A percentile compares a stretch with the other conserved stretches of the same genome.
phyloP scores from a whole-genome alignment of 2,113 vertebrate genomes.

The Petroica traversi region DNA sequence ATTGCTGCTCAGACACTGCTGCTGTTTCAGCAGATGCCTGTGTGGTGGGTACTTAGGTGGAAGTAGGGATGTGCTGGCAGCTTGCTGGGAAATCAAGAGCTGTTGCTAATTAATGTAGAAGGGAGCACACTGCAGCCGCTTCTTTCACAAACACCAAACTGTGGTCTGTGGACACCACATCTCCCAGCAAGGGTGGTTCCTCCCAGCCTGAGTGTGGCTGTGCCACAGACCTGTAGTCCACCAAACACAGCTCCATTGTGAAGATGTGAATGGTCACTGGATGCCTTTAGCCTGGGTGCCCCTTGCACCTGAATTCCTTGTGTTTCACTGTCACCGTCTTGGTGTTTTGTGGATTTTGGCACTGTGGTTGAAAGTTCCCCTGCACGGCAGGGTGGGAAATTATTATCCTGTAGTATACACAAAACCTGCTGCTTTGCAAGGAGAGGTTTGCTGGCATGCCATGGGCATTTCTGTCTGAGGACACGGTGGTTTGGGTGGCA shows the following conservation, averaged over 20 bases:
- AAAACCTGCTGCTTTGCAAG: not conserved
- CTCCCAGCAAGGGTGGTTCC: not conserved
- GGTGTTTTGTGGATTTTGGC: constrained; percentile 21
- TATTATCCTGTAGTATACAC: not conserved
- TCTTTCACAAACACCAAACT: not conserved
- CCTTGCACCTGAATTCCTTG: not conserved
- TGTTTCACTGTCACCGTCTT: not conserved
- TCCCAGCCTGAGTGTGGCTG: not conserved
- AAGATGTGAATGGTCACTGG: constrained; percentile 8
- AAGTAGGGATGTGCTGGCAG: not conserved
- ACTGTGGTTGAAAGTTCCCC: not conserved
- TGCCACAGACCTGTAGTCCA: not conserved
- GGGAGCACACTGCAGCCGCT: not conserved
- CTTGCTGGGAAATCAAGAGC: not conserved
- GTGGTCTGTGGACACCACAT: not conserved
- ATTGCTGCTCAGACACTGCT: not conserved
- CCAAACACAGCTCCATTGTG: not conserved
- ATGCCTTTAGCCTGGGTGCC: constrained; percentile 38
- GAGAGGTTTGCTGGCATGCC: not conserved
- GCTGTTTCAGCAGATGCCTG: not conserved
- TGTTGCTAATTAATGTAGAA: not conserved
- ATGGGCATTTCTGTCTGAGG: not conserved
- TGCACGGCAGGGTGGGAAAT: not conserved
- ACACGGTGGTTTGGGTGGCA: not conserved
- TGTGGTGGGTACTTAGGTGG: not conserved